Percentiles rank a stretch among this genome's conserved stretches.
phyloP scores from a whole-genome alignment of 1,140 invertebrate genomes.

The Elysia chlorotica region DNA sequence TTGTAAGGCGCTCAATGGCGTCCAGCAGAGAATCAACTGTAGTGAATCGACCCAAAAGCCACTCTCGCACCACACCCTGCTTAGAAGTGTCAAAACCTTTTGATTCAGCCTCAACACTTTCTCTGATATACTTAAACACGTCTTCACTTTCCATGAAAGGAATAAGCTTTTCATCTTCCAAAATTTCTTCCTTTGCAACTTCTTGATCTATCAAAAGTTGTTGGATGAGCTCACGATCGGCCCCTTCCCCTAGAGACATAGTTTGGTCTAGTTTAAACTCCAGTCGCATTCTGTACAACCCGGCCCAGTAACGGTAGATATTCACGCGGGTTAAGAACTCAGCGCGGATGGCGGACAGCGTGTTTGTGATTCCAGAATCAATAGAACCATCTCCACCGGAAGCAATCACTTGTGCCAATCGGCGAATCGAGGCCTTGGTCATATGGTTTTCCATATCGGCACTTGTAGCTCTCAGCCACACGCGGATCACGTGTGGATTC shows the following conservation, averaged over 20 bases:
- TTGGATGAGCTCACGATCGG: neutral
- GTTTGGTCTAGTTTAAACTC: constrained; percentile 14
- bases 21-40: constrained; percentile 7
- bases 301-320: constrained; percentile 10
- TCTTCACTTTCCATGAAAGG: no score
- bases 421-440: neutral
- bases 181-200: neutral
- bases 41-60: neutral
- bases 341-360: neutral
- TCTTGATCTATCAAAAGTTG: constrained; percentile 11
- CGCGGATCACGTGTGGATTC: neutral
- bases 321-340: neutral
- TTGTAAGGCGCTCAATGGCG: constrained; percentile 6
- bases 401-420: constrained; percentile 6
- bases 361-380: neutral
- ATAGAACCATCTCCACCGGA: neutral
- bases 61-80: no score
- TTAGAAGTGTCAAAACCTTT: no score
- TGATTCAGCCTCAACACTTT: no score
- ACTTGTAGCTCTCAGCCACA: constrained; percentile 16
- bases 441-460: constrained; percentile 17
- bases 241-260: constrained; percentile 3
- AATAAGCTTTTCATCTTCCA: neutral
- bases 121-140: no score
- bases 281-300: neutral